Base-by-base conservation (phyloP, 2,113 vertebrate genomes). In the Otocyon megalotis region DNA sequence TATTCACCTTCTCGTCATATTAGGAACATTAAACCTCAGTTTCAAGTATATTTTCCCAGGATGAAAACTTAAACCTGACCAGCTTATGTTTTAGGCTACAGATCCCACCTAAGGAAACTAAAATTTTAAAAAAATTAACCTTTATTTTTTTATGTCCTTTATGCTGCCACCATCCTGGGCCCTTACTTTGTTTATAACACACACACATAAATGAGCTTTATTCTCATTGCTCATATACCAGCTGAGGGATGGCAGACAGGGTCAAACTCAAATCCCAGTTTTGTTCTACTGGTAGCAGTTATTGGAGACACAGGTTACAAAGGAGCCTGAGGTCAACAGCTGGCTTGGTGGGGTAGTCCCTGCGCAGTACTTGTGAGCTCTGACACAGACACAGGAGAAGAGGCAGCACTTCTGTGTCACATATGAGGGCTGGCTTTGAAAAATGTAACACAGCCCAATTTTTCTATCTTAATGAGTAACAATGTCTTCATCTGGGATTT, bases 31-130 rank as follows among this genome's bases (percentile, higher is more conserved):
- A 50, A 63, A 37, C 11, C 30, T 63, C 9, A 58, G 67, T 16
- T 62, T 93, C 48, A 93, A 91, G 72, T 32, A 7, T 56, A 62
- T 67, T 92, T 92, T 60, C 58, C 37, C 62, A 84, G 88, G 28
- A 88, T 76, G 93, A 71, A 96, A 71, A 90, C 30, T 1, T 50
- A 77, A 65, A 15, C 10, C 2, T 43, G 43, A 7, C n/a, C 22
- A 71, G 12, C 43, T 82, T 77, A 22, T 71, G 20, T 28, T 96
- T 24, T 48, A 43, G 28, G 77, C 3, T 65, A n/a, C 48, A 22
- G 77, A 81, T 77, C 30, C 15, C 5, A 88, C 56, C 20, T 84
- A 2, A 76, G 72, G 79, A 87, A 67, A 72, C 17, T 50, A 77
- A 88, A 30, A 26, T 53, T 24, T 0, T 20, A 69, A 58, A 56